phyloP scores from a whole-genome alignment of 2,888 invertebrate genomes.

The Formica aserva region DNA sequence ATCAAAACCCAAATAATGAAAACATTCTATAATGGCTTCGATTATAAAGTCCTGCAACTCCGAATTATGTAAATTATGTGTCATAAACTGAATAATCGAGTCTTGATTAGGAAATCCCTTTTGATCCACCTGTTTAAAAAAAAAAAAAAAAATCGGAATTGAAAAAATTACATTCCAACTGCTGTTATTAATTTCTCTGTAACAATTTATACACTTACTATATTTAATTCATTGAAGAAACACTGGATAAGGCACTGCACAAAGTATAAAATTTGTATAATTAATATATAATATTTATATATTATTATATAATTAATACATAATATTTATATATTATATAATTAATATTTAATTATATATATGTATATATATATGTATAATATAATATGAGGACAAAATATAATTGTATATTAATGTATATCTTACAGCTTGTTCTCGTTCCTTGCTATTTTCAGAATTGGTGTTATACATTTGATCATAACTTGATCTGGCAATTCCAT shows the following conservation, averaged over 20 bases:
- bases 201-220: conserved; percentile 86
- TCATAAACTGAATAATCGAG: conserved; percentile 88
- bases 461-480: conserved; percentile 46
- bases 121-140: conserved; percentile 86
- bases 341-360: no score
- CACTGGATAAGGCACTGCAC: conserved; percentile 89
- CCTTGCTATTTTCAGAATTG: conserved; percentile 54
- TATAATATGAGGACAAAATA: background rate
- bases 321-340: no score
- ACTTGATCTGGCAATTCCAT: conserved; percentile 49
- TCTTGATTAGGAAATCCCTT: conserved; percentile 90
- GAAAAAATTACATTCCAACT: background rate
- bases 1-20: conserved; percentile 87
- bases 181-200: background rate
- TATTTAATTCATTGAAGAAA: conserved; percentile 89
- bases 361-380: no score
- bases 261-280: conserved; percentile 54
- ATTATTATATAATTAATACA: no score
- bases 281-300: no score
- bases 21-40: conserved; percentile 91
- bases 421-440: conserved; percentile 67
- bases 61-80: conserved; percentile 88
- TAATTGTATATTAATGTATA: background rate
- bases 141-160: conserved; percentile 22
- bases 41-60: conserved; percentile 90